Base-by-base conservation (phyloP, 1,140 invertebrate species). In the Eueides isabella region DNA sequence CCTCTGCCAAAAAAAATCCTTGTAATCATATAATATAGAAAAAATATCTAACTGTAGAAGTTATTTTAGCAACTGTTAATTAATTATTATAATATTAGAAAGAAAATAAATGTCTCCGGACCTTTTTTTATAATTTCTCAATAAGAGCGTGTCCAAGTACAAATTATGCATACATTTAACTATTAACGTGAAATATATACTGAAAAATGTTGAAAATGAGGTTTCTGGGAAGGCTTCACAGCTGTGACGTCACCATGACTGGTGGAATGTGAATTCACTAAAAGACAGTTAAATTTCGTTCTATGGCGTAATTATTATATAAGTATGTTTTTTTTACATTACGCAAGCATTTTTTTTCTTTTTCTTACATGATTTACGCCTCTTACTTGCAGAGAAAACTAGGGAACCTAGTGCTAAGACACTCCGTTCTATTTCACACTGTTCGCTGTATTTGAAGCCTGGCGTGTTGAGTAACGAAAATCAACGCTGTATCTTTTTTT, bases 241-340 rank as follows among this genome's bases (percentile, higher is more conserved):
- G 33, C 19, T 5, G n/a, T 72, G 65, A 72, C 35, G 71, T 72
- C 71, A 72, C 33, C n/a, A n/a, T 72, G 65, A 67, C 71, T 61
- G 30, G 44, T 55, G 31, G 30, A 67, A 72, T 9, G 9, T 19
- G n/a, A 23, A 2, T 48, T 48, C 5, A 48, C 16, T 41, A 23
- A 48, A 6, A 48, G 41, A 38, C n/a, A 19, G 5, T 48, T 16
- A 48, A n/a, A 19, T 9, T 48, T 48, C n/a, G n/a, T 19, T 44
- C 16, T 7, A 2, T 7, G 7, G n/a, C 5, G 41, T 1, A 9
- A 19, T 48, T 48, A 48, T 19, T 44, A 19, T 2, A 23, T n/a
- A n/a, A n/a, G n/a, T n/a, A n/a, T n/a, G n/a, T n/a, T n/a, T n/a
- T n/a, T n/a, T n/a, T n/a, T n/a, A n/a, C n/a, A n/a, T n/a, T n/a